phyloP scores from a whole-genome alignment of 2,113 vertebrate species.

The Glareola pratincola region DNA sequence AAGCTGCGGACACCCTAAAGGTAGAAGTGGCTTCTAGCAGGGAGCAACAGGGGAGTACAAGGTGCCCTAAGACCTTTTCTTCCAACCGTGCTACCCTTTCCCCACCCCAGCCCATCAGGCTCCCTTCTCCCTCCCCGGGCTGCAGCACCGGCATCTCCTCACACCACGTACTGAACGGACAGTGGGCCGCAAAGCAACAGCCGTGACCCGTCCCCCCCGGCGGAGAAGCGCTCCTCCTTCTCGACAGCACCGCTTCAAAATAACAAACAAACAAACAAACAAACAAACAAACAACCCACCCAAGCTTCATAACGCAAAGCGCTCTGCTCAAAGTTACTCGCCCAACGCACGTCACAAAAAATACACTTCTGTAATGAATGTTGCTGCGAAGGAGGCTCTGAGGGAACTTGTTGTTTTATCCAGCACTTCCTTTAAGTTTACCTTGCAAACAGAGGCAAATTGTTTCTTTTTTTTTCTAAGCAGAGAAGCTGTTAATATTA shows the following conservation, averaged over 20 bases:
- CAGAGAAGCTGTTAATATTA: constrained; percentile 28
- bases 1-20: neutral
- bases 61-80: neutral
- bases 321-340: neutral
- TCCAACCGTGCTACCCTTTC: neutral
- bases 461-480: constrained; percentile 14
- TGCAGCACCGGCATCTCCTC: neutral
- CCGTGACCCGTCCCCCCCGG: fast-evolving
- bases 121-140: neutral
- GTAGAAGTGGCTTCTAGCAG: neutral
- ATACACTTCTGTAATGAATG: neutral
- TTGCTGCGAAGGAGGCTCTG: neutral
- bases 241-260: neutral
- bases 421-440: constrained; percentile 15
- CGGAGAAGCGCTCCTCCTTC: neutral
- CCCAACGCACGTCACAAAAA: neutral
- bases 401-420: constrained; percentile 10
- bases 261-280: neutral
- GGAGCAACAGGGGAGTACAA: neutral
- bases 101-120: fast-evolving
- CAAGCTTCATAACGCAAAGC: neutral
- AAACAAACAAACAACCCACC: neutral
- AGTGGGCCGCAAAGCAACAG: neutral
- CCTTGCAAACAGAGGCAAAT: constrained; percentile 55
- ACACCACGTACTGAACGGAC: fast-evolving